A percentile compares a stretch with the other conserved stretches of the same genome.
Evolutionary conservation across 2,113 vertebrate species (phyloP).

Genomic region (Turnix velox): DNA sequence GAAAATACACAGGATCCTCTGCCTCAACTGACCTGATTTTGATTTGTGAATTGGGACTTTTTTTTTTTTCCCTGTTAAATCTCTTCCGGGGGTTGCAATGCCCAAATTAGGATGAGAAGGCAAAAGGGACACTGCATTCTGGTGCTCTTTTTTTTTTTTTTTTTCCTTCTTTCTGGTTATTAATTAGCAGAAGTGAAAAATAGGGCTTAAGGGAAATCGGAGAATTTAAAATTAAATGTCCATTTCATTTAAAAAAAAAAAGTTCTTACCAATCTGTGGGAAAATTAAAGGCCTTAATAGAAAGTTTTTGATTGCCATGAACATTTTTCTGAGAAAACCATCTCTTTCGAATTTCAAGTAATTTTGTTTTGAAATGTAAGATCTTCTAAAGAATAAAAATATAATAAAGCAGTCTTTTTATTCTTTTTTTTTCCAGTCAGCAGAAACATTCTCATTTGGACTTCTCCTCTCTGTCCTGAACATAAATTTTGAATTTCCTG

Average conservation of each 20-base stretch:
- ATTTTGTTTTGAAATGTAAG: background rate
- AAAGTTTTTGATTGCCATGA: background rate
- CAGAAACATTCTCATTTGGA: background rate
- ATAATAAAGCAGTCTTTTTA: background rate
- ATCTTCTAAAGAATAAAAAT: background rate
- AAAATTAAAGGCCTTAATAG: background rate
- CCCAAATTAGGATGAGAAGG: conserved; percentile 54
- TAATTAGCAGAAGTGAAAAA: conserved; percentile 54
- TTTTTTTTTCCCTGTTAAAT: conserved; percentile 25
- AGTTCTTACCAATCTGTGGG: background rate
- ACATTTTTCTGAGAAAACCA: background rate
- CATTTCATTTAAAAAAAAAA: background rate
- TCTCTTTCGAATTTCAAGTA: background rate
- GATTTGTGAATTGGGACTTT: conserved; percentile 59
- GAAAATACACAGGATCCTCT: conserved; percentile 15
- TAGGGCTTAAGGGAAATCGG: background rate
- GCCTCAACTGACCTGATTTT: conserved; percentile 60
- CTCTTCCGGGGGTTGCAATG: conserved; percentile 12
- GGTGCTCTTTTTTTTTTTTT: background rate
- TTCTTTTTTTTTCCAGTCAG: background rate
- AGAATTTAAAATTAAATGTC: background rate
- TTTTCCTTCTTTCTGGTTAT: background rate
- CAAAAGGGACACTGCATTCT: conserved; percentile 8
- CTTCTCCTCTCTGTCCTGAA: background rate
- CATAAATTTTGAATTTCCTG: background rate